A percentile compares a stretch with the other conserved stretches of the same genome.
Evolutionary conservation across 2,797 vertebrate genomes (phyloP).

Genomic region (Chelon labrosus): DNA sequence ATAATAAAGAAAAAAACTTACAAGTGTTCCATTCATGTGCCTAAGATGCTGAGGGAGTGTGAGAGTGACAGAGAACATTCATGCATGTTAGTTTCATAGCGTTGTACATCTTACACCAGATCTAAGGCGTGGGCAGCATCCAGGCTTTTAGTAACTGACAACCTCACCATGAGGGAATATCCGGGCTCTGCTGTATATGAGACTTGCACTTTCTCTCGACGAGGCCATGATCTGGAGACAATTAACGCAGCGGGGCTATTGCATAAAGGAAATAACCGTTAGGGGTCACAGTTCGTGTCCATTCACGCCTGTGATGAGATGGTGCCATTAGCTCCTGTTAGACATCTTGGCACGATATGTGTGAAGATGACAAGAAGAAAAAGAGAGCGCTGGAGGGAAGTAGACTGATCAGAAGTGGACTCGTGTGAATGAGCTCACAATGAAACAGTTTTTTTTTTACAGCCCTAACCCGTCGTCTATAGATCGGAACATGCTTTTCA

Average conservation of each 20-base stretch:
- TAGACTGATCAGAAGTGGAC: background rate
- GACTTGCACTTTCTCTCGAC: background rate
- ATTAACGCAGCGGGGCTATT: background rate
- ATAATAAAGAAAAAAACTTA: background rate
- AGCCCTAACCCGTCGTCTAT: background rate
- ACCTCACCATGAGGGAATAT: background rate
- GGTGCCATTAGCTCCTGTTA: constrained; percentile 27
- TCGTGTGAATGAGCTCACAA: constrained; percentile 1
- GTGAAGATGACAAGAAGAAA: background rate
- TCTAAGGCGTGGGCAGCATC: background rate
- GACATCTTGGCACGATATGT: constrained; percentile 29
- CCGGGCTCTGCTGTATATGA: background rate
- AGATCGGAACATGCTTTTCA: constrained; percentile 2
- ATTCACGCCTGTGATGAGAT: constrained; percentile 9
- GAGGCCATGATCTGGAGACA: background rate
- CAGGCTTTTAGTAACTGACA: background rate
- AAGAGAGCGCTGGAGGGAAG: background rate
- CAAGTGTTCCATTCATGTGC: constrained; percentile 15
- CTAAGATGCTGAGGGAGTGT: constrained; percentile 7
- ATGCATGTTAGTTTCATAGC: constrained; percentile 1
- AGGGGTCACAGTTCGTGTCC: constrained; percentile 5
- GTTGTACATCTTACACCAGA: constrained; percentile 16
- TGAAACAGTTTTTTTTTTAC: constrained; percentile 7
- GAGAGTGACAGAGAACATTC: constrained; percentile 7
- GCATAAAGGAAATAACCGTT: constrained; percentile 3